These are phyloP conservation scores for Leptinotarsa tumamoca DNA, from an alignment of 2,888 invertebrate genomes.

Conservation along the genomic window DNA sequence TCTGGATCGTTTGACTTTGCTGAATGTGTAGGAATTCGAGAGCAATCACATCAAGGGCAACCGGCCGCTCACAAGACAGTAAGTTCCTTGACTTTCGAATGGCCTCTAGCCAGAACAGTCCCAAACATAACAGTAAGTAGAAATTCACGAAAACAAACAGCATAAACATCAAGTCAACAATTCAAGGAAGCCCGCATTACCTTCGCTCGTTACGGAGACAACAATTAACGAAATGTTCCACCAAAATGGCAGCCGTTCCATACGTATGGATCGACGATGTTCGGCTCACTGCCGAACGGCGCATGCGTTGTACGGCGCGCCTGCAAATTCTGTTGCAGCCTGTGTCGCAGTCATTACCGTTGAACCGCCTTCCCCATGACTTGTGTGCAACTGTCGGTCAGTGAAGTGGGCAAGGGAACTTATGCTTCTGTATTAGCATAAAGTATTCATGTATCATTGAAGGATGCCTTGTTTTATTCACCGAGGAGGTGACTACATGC, in stretches of 20 bases:
- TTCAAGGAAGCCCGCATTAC: slow-evolving; percentile 43
- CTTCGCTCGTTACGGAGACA: slow-evolving; percentile 39
- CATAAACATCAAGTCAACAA: slow-evolving; percentile 29
- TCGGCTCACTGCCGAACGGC: slow-evolving; percentile 36
- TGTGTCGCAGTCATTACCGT: slow-evolving; percentile 59
- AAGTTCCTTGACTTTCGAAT: not conserved
- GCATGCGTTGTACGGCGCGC: slow-evolving; percentile 33
- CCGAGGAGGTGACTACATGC: too few species aligned
- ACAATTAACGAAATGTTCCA: slow-evolving; percentile 56
- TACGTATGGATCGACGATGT: slow-evolving; percentile 50
- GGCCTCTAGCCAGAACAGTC: not conserved
- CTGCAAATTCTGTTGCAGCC: slow-evolving; percentile 40
- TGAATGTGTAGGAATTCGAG: not conserved
- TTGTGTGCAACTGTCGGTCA: slow-evolving; percentile 9
- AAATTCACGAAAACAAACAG: slow-evolving; percentile 28
- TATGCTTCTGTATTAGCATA: too few species aligned
- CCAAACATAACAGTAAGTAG: slow-evolving; percentile 10
- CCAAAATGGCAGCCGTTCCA: slow-evolving; percentile 56
- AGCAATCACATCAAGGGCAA: not conserved
- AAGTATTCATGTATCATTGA: too few species aligned
- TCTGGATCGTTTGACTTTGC: too few species aligned
- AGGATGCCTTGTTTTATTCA: too few species aligned
- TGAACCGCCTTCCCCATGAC: slow-evolving; percentile 54
- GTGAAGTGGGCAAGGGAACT: not conserved
- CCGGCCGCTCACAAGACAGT: not conserved